Conservation (phyloP, 1,140 invertebrate genomes). For the Littorina saxatilis region DNA sequence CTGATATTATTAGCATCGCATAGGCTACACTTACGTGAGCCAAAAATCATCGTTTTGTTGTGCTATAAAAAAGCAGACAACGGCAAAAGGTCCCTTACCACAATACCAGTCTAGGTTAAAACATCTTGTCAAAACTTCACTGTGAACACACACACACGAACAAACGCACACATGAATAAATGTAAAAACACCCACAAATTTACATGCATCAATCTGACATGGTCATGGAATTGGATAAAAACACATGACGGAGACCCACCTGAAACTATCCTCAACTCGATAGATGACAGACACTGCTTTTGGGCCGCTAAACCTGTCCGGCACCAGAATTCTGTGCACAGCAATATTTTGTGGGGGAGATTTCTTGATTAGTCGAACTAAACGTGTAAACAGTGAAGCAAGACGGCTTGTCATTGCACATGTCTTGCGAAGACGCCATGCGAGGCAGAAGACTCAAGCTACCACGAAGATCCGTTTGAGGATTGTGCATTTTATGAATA, state of each 20-base stretch:
- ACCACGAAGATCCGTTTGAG: background rate
- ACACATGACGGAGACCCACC: background rate
- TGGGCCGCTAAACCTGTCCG: slow-evolving; percentile 3
- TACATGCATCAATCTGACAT: background rate
- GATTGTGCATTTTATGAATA: background rate
- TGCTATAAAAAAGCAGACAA: no score
- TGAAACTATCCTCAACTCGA: background rate
- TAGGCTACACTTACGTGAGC: background rate
- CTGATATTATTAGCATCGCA: no score
- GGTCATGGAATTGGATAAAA: background rate
- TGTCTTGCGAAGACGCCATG: background rate
- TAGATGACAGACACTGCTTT: background rate
- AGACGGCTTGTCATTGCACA: slow-evolving; percentile 8
- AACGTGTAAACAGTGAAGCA: background rate
- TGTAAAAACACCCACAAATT: background rate
- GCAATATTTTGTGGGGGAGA: no score
- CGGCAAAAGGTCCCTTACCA: no score
- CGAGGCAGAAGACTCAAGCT: no score
- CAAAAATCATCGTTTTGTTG: background rate
- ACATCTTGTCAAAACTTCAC: background rate
- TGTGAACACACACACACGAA: background rate
- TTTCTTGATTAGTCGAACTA: background rate
- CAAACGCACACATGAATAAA: background rate
- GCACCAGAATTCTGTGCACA: background rate
- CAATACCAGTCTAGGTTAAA: no score